Percentiles rank a stretch among this genome's conserved stretches.
phyloP scores from a whole-genome alignment of 1,140 invertebrate genomes.

The Apis florea region DNA sequence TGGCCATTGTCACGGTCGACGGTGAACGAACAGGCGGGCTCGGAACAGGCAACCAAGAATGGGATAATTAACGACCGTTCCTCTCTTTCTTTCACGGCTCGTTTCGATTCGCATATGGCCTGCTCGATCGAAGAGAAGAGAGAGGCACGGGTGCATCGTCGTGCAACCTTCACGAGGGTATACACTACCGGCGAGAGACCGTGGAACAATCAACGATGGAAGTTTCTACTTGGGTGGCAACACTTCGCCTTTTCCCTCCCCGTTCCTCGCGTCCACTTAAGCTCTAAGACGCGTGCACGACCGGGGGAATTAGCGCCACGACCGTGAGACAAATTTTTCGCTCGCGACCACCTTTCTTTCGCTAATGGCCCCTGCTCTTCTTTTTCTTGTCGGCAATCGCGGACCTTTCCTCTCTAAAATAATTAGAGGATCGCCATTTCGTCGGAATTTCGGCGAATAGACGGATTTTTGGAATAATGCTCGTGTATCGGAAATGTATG shows the following conservation, averaged over 20 bases:
- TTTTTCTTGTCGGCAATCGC: conserved; percentile 1
- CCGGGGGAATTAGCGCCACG: conserved; percentile 36
- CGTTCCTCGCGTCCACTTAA: conserved; percentile 9
- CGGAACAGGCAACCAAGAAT: conserved; percentile 32
- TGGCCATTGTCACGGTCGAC: conserved; percentile 15
- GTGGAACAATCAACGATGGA: conserved; percentile 70
- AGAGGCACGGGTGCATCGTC: conserved; percentile 21
- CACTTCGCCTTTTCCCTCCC: conserved; percentile 41
- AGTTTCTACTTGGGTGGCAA: conserved; percentile 72
- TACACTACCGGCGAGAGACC: neutral
- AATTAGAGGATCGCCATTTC: conserved; percentile 9
- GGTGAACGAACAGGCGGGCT: neutral
- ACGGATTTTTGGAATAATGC: neutral
- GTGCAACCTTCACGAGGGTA: conserved; percentile 27
- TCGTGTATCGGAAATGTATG: too few species aligned
- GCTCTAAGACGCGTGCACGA: conserved; percentile 24
- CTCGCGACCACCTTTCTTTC: conserved; percentile 20
- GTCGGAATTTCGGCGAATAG: neutral
- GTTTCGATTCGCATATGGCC: conserved; percentile 42
- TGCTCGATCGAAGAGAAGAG: conserved; percentile 51
- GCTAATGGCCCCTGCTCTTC: conserved; percentile 9
- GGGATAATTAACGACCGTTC: conserved; percentile 69
- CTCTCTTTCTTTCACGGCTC: conserved; percentile 33
- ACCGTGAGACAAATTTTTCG: conserved; percentile 49
- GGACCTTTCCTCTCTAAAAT: neutral